Evolutionary conservation across 2,113 vertebrate genomes (phyloP).

Genomic region (Mobula birostris): DNA sequence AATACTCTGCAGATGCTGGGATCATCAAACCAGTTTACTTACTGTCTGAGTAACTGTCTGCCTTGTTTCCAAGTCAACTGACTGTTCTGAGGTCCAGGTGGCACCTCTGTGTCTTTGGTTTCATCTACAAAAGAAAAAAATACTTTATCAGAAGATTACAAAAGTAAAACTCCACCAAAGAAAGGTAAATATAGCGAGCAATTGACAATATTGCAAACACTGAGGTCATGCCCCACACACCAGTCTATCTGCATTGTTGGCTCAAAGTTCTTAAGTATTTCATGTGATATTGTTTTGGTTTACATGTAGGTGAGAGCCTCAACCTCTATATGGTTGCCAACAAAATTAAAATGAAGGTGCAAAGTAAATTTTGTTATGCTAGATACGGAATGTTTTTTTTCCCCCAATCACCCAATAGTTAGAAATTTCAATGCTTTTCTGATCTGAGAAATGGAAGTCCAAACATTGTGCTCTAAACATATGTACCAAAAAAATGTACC

Average conservation of each 20-base stretch:
- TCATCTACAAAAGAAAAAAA: slow-evolving; percentile 67
- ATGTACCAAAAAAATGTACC: neutral
- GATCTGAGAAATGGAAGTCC: neutral
- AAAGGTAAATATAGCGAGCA: neutral
- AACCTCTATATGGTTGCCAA: neutral
- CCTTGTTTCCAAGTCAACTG: slow-evolving; percentile 98
- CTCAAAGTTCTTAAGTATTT: neutral
- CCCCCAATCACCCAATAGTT: neutral
- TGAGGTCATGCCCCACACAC: neutral
- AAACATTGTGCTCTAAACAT: neutral
- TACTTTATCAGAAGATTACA: neutral
- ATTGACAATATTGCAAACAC: neutral
- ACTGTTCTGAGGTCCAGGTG: slow-evolving; percentile 86
- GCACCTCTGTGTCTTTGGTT: slow-evolving; percentile 94
- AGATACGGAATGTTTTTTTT: too few species aligned
- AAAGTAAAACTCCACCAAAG: neutral
- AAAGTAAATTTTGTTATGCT: neutral
- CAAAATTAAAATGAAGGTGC: neutral
- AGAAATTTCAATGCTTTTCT: neutral
- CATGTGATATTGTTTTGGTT: neutral
- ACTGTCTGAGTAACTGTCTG: slow-evolving; percentile 94
- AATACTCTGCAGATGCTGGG: too few species aligned
- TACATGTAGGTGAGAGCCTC: neutral
- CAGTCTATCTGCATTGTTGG: neutral
- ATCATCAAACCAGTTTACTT: slow-evolving; percentile 53